phyloP scores from a whole-genome alignment of 2,113 vertebrate genomes.

The Psilopsiagon aurifrons region DNA sequence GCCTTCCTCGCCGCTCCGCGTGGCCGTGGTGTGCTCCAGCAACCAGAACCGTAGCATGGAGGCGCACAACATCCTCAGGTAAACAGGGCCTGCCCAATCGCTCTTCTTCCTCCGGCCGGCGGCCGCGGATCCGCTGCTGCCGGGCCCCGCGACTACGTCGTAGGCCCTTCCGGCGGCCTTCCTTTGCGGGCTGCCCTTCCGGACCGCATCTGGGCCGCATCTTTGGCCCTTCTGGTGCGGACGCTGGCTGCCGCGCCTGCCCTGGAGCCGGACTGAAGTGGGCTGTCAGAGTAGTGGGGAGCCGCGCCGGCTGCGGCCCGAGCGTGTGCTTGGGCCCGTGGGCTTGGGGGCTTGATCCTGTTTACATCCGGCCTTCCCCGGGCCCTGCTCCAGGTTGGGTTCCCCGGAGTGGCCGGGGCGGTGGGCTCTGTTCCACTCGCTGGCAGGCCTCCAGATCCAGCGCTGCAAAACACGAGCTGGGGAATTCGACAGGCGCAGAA shows the following conservation, averaged over 20 bases:
- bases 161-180: background rate
- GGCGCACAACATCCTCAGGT: conserved; percentile 99
- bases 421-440: background rate
- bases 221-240: no score
- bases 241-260: background rate
- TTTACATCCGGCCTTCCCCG: fast-evolving
- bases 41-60: conserved; percentile 99
- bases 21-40: conserved; percentile 97
- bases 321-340: background rate
- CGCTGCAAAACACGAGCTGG: background rate
- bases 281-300: background rate
- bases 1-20: conserved; percentile 87
- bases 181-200: background rate
- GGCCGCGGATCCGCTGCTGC: background rate
- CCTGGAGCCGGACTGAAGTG: background rate
- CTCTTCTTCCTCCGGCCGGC: background rate
- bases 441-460: background rate
- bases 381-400: background rate
- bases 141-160: background rate
- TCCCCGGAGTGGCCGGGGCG: background rate
- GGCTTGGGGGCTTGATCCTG: fast-evolving
- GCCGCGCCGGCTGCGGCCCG: background rate
- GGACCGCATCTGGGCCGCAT: background rate
- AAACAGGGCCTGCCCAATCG: conserved; percentile 32
- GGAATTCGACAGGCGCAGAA: background rate